A percentile compares a stretch with the other conserved stretches of the same genome.
phyloP scores from a whole-genome alignment of 2,797 vertebrate species.

The Bradypodion pumilum region DNA sequence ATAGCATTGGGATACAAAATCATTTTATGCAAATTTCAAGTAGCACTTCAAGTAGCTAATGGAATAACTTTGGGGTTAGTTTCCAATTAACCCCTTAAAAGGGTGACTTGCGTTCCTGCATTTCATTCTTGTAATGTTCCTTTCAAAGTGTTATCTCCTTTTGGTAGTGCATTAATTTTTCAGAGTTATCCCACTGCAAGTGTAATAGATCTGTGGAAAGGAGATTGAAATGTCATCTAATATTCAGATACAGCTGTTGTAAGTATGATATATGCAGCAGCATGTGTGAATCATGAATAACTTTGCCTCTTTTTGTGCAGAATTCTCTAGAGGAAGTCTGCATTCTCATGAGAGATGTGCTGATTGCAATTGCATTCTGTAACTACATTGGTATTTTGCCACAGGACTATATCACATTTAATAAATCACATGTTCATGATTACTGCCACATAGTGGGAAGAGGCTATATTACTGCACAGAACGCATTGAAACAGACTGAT shows the following conservation, averaged over 20 bases:
- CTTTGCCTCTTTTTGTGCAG: conserved; percentile 14
- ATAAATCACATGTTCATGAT: not conserved
- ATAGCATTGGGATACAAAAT: not conserved
- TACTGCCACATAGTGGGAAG: not conserved
- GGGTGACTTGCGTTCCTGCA: not conserved
- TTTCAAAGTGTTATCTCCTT: not conserved
- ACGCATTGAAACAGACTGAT: not conserved
- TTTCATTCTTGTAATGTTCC: not conserved
- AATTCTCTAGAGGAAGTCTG: conserved; percentile 25
- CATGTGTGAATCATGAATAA: conserved; percentile 7
- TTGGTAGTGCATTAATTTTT: not conserved
- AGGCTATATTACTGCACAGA: not conserved
- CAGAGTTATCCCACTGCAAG: not conserved
- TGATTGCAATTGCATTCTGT: conserved; percentile 51
- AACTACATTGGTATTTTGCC: conserved; percentile 33
- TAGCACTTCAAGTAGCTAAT: not conserved
- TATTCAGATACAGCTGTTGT: not conserved
- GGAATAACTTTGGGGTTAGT: not conserved
- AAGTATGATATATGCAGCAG: conserved; percentile 2
- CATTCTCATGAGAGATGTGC: conserved; percentile 28
- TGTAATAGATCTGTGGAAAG: not conserved
- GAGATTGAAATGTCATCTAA: conserved; percentile 23
- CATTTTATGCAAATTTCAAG: conserved; percentile 14
- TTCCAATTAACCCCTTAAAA: conserved; percentile 1
- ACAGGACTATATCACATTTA: conserved; percentile 14